Conservation (phyloP, 2,797 vertebrate species). For the Alosa sapidissima region DNA sequence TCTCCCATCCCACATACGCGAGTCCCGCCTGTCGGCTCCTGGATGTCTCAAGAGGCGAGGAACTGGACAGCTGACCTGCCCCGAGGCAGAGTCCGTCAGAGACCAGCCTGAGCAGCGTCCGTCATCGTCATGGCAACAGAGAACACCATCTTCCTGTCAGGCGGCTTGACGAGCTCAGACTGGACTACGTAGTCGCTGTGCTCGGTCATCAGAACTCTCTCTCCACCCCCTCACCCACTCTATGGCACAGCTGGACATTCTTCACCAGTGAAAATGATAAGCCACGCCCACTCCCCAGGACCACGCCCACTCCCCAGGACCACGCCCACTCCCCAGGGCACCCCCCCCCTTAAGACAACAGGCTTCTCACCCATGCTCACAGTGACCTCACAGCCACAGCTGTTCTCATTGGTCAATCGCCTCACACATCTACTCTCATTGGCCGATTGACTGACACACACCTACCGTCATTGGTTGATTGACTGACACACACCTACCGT, state of each 20-base stretch:
- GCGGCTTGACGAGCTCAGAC: neutral
- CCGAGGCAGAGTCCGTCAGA: neutral
- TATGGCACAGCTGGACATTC: too few relatives aligned
- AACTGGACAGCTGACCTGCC: neutral
- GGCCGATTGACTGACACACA: neutral
- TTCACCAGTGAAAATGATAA: too few relatives aligned
- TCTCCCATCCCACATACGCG: neutral
- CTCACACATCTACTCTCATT: neutral
- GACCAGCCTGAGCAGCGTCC: neutral
- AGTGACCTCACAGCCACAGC: conserved; percentile 7
- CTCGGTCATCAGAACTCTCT: too few relatives aligned
- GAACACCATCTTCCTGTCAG: neutral
- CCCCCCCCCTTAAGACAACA: too few relatives aligned
- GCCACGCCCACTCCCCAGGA: too few relatives aligned
- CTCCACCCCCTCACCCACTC: too few relatives aligned
- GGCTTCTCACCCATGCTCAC: neutral
- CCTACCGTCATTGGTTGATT: neutral
- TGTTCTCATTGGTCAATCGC: neutral
- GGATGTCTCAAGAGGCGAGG: neutral
- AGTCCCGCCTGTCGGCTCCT: neutral
- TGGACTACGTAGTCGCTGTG: too few relatives aligned
- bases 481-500: neutral
- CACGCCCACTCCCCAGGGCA: too few relatives aligned
- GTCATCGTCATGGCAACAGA: neutral
- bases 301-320: too few relatives aligned